Conservation (phyloP, 2,888 invertebrate species). For the Lumbricus terrestris region DNA sequence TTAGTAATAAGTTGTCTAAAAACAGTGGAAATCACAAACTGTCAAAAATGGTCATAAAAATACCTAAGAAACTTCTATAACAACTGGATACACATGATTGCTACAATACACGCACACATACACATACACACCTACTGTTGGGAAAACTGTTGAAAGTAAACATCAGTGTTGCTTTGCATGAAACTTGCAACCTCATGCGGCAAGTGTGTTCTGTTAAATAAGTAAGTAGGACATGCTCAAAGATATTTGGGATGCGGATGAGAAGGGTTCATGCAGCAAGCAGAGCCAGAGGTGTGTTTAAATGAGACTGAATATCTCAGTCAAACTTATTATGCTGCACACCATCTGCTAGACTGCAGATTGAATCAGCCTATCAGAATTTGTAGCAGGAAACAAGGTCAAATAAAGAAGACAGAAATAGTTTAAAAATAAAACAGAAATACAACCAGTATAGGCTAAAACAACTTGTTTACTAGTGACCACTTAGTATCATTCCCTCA, state of each 20-base stretch:
- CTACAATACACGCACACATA: neutral
- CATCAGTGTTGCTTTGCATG: neutral
- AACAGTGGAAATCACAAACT: neutral
- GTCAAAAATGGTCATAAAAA: neutral
- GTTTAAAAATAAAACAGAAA: neutral
- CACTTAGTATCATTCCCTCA: neutral
- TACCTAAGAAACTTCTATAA: neutral
- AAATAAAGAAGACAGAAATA: neutral
- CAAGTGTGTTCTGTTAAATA: neutral
- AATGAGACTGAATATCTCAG: too few species aligned
- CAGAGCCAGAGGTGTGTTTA: neutral
- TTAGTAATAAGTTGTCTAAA: too few species aligned
- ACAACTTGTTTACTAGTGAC: neutral
- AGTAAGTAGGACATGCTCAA: slow-evolving; percentile 3
- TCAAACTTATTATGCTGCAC: too few species aligned
- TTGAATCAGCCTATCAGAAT: neutral
- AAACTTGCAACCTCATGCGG: neutral
- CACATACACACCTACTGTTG: neutral
- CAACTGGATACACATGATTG: neutral
- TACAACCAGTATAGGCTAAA: neutral
- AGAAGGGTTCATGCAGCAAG: neutral
- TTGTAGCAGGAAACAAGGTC: neutral
- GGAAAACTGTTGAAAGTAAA: neutral
- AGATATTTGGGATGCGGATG: neutral
- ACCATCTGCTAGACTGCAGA: neutral